A percentile compares a stretch with the other conserved stretches of the same genome.
These are phyloP conservation scores for Meiosimyza decipiens DNA, from an alignment of 2,888 invertebrate species.

Conservation along the genomic window DNA sequence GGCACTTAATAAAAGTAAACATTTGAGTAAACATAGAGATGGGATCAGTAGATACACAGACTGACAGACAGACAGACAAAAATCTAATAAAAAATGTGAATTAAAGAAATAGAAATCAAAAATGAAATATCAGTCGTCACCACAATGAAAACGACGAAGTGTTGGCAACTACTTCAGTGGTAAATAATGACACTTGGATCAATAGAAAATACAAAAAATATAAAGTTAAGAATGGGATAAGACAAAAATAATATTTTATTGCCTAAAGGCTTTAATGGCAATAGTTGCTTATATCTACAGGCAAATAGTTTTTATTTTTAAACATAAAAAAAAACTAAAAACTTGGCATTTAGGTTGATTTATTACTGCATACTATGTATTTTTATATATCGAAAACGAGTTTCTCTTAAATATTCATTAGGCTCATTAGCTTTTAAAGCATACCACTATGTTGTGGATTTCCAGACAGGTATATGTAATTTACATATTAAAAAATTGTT, in stretches of 20 bases:
- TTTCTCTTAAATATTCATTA: constrained; percentile 27
- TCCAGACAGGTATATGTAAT: constrained; percentile 21
- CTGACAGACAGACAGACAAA: background rate
- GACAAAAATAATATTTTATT: background rate
- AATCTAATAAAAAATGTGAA: background rate
- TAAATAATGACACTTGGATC: constrained; percentile 58
- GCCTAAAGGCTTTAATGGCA: constrained; percentile 6
- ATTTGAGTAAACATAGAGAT: background rate
- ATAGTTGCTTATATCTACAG: constrained; percentile 17
- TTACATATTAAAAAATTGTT: constrained; percentile 13
- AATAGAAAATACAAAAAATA: constrained; percentile 37
- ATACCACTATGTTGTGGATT: background rate
- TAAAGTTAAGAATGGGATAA: background rate
- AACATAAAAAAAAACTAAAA: background rate
- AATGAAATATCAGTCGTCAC: constrained; percentile 25
- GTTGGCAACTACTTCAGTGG: constrained; percentile 57
- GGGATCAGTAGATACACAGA: background rate
- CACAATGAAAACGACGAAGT: constrained; percentile 20
- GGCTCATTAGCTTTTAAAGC: constrained; percentile 21
- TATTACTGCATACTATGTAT: constrained; percentile 20
- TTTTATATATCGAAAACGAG: background rate
- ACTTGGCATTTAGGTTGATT: constrained; percentile 27
- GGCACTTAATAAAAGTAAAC: constrained; percentile 43
- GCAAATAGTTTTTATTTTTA: constrained; percentile 3
- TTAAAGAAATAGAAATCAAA: constrained; percentile 40